Base-by-base conservation (phyloP, 2,113 vertebrate species). In the Esox niger region DNA sequence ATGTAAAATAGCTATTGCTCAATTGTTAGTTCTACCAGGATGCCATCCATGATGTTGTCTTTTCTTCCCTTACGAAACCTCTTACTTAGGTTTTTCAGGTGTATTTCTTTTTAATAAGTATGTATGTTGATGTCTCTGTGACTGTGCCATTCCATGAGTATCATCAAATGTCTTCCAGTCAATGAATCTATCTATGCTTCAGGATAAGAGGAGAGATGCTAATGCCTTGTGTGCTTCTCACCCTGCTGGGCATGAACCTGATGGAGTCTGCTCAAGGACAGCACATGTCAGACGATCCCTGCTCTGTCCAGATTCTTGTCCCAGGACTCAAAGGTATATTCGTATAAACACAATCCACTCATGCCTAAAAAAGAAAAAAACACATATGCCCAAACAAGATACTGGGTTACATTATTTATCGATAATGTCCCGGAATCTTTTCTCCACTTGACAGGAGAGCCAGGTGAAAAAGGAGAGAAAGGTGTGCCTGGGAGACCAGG, bases 271-370 rank as follows among this genome's bases (percentile, higher is more conserved):
- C 85, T 47, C 62, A 83, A 78, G 85, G 93, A 86, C 95, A 98
- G 84, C 93, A 92, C 47, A 84, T 93, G 33, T 71, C 89, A 66
- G 97, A 98, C 1, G 97, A 99, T 3, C 85, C 95, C 75, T 99
- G 97, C 86, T 95, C 94, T 6, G 89, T 99, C 84, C 97, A 99
- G 81, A 95, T 99, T 79, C 94, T 99, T 20, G 94, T 99, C 71
- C 97, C 96, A 0, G 96, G 97, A 84, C 95, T 99, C 75, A 98
- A 99, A 98, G 97, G 96, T 94, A 95, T 20, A 23, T 25, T 10
- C 38, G 25, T 6, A 1, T 6, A 23, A 20, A 67, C 17, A 32
- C n/a, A 15, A 43, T 27, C 47, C 38, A 46, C 62, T 21, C 30
- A 46, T 43, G 23, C 13, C 21, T 35, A 32, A 17, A 66, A 20